Evolutionary conservation across 1,140 invertebrate species (phyloP).

Genomic region (Dreissena polymorpha): DNA sequence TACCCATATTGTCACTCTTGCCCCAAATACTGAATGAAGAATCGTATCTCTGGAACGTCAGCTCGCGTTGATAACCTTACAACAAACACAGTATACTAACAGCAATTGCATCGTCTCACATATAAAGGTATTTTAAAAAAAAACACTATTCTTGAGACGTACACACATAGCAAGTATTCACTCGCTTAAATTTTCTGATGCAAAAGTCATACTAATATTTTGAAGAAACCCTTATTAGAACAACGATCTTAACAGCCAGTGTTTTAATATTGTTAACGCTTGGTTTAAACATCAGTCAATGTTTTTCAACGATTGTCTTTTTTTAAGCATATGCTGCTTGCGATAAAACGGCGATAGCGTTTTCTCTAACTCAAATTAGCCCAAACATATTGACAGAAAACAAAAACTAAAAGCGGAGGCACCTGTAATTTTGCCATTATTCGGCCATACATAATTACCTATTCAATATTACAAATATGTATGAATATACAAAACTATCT

Average conservation of each 20-base stretch:
- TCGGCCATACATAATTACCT: neutral
- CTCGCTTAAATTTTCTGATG: neutral
- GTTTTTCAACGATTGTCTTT: no score
- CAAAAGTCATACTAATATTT: no score
- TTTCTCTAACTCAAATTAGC: no score
- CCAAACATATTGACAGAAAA: no score
- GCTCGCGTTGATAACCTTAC: slow-evolving; percentile 6
- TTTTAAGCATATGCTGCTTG: no score
- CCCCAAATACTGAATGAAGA: neutral
- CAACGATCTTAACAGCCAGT: no score
- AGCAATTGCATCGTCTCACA: neutral
- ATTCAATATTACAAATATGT: neutral
- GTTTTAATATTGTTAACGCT: no score
- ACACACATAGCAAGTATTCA: neutral
- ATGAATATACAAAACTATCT: neutral
- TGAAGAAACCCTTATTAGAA: no score
- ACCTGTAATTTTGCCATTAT: neutral
- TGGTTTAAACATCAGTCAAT: no score
- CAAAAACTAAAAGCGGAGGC: no score
- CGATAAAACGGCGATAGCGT: no score
- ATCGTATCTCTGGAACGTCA: neutral
- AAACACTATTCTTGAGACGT: neutral
- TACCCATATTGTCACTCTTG: neutral
- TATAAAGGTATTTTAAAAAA: neutral
- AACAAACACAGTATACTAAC: neutral